Evolutionary conservation across 2,797 vertebrate species (phyloP).

Genomic region (Chaenodraco wilsoni): DNA sequence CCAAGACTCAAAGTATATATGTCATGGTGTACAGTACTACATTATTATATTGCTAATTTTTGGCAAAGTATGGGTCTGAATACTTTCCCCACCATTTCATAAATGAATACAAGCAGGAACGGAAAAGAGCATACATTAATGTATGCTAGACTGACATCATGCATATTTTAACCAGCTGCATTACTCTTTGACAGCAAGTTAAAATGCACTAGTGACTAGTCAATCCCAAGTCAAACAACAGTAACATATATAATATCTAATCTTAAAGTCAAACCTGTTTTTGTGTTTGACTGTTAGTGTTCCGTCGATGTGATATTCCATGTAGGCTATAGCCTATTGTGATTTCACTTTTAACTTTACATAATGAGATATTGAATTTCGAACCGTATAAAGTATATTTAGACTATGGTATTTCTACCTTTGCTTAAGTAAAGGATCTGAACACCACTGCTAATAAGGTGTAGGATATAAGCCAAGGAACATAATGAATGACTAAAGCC

Average conservation of each 20-base stretch:
- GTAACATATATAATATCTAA: neutral
- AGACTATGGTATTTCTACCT: no score
- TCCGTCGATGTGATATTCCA: no score
- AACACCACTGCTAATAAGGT: no score
- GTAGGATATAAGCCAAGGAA: no score
- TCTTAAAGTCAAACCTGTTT: neutral
- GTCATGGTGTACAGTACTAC: neutral
- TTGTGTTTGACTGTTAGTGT: neutral
- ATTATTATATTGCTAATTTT: neutral
- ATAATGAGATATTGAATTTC: no score
- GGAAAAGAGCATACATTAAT: constrained; percentile 3
- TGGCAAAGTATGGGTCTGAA: neutral
- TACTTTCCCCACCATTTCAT: neutral
- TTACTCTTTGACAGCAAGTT: constrained; percentile 9
- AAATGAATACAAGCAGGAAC: neutral
- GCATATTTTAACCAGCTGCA: neutral
- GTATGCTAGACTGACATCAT: neutral
- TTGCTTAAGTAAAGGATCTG: no score
- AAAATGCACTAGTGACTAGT: neutral
- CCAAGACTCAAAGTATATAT: no score
- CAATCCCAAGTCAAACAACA: neutral
- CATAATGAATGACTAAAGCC: no score
- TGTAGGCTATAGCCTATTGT: no score
- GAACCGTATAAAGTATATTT: no score
- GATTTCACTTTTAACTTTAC: no score